Conservation (phyloP, 2,797 vertebrate species). For the Dallia pectoralis region DNA sequence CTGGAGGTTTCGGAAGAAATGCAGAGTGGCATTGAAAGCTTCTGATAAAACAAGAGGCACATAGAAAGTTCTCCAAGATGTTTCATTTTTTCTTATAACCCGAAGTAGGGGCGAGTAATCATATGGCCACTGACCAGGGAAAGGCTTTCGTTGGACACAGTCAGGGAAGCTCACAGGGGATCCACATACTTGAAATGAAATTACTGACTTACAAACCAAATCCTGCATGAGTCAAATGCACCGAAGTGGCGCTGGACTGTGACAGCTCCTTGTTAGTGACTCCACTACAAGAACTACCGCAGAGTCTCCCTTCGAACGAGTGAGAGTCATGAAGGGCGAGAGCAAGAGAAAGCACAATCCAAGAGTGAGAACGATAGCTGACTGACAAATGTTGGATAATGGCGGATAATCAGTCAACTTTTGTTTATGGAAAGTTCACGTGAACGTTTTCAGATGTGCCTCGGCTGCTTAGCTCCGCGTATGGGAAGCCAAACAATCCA, state of each 20-base stretch:
- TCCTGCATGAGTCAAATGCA: constrained; percentile 66
- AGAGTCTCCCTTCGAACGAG: constrained; percentile 32
- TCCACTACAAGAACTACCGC: constrained; percentile 63
- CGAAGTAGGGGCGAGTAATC: constrained; percentile 52
- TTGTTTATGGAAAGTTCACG: constrained; percentile 73
- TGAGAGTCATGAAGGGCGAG: constrained; percentile 18
- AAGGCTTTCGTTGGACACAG: constrained; percentile 51
- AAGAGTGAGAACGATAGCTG: constrained; percentile 17
- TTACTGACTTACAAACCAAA: constrained; percentile 64
- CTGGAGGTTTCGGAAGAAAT: no score
- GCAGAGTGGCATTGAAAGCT: no score
- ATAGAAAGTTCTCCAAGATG: constrained; percentile 12
- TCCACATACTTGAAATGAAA: constrained; percentile 62
- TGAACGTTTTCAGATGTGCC: constrained; percentile 60
- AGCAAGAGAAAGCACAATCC: constrained; percentile 8
- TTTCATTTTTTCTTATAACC: constrained; percentile 31
- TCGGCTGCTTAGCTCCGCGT: constrained; percentile 67
- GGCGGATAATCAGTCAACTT: constrained; percentile 55
- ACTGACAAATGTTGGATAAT: neutral
- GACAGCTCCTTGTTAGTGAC: constrained; percentile 71
- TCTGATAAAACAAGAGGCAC: neutral
- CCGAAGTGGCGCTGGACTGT: constrained; percentile 64
- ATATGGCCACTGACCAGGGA: constrained; percentile 53
- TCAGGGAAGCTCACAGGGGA: constrained; percentile 28
- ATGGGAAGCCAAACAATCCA: no score